These are phyloP conservation scores for Adela reaumurella DNA, from an alignment of 2,888 invertebrate species.

Conservation along the genomic window DNA sequence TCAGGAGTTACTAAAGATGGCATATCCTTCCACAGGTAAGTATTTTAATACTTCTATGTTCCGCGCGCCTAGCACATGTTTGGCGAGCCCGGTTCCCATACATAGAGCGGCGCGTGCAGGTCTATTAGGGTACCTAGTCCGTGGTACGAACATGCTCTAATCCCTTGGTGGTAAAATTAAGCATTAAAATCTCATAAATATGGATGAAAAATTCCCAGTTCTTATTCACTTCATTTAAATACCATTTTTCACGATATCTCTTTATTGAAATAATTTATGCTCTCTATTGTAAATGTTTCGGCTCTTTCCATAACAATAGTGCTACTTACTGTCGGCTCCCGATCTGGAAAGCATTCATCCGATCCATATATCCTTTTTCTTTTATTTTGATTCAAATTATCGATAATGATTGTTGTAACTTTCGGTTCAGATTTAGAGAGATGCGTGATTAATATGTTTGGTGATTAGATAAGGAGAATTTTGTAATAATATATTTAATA, in stretches of 20 bases:
- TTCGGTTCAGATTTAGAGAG: background rate
- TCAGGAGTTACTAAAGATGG: too few species aligned
- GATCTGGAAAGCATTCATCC: background rate
- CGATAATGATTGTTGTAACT: background rate
- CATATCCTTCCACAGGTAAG: too few species aligned
- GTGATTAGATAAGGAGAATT: background rate
- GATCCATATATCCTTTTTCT: background rate
- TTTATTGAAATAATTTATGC: background rate
- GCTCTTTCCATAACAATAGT: background rate
- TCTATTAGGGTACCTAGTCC: too few species aligned
- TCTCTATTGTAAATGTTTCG: background rate
- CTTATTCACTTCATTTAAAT: background rate
- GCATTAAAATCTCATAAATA: background rate
- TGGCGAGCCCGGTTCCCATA: too few species aligned
- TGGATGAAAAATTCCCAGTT: background rate
- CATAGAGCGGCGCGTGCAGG: too few species aligned
- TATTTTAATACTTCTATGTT: too few species aligned
- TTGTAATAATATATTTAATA: too few species aligned
- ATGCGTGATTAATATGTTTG: background rate
- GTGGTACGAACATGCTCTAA: too few species aligned
- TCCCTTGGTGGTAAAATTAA: too few species aligned
- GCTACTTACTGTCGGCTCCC: background rate
- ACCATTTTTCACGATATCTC: background rate
- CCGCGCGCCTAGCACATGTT: too few species aligned
- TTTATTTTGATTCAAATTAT: background rate